These are phyloP conservation scores for Orgyia antiqua DNA, from an alignment of 2,888 invertebrate genomes.

Conservation along the genomic window DNA sequence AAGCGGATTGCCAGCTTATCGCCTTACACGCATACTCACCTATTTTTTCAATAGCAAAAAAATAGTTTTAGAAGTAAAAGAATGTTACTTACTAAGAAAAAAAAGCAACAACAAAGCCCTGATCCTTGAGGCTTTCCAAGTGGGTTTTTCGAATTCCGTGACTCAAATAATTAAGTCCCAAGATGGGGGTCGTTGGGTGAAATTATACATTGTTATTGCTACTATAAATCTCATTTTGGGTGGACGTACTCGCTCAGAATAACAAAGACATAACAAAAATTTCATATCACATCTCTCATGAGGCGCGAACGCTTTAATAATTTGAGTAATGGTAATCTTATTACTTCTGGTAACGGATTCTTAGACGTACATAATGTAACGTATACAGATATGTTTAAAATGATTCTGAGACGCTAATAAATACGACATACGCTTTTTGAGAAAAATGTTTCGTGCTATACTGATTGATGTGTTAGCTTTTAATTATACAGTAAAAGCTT, in stretches of 20 bases:
- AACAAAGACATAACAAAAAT: slow-evolving; percentile 43
- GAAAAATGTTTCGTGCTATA: no score
- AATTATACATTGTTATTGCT: slow-evolving; percentile 74
- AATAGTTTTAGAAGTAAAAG: slow-evolving; percentile 55
- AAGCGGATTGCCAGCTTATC: slow-evolving; percentile 75
- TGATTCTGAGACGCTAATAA: no score
- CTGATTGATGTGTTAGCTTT: no score
- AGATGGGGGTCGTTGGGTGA: slow-evolving; percentile 60
- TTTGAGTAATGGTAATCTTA: background rate
- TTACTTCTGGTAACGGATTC: no score
- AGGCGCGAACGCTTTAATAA: slow-evolving; percentile 13
- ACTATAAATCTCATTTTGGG: slow-evolving; percentile 71
- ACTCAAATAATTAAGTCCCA: slow-evolving; percentile 73
- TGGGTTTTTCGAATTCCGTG: slow-evolving; percentile 71
- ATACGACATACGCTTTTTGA: no score
- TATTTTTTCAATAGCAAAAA: slow-evolving; percentile 62
- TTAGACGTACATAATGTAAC: no score
- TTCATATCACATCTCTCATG: slow-evolving; percentile 31
- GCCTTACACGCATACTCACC: slow-evolving; percentile 59
- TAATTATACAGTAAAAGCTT: no score
- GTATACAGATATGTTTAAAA: no score
- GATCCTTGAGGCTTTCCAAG: slow-evolving; percentile 65
- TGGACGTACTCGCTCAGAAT: slow-evolving; percentile 58
- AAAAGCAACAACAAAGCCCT: slow-evolving; percentile 61
- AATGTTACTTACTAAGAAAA: slow-evolving; percentile 41